A percentile compares a stretch with the other conserved stretches of the same genome.
Conservation (phyloP, 1,140 invertebrate species). For the Philaenus spumarius region DNA sequence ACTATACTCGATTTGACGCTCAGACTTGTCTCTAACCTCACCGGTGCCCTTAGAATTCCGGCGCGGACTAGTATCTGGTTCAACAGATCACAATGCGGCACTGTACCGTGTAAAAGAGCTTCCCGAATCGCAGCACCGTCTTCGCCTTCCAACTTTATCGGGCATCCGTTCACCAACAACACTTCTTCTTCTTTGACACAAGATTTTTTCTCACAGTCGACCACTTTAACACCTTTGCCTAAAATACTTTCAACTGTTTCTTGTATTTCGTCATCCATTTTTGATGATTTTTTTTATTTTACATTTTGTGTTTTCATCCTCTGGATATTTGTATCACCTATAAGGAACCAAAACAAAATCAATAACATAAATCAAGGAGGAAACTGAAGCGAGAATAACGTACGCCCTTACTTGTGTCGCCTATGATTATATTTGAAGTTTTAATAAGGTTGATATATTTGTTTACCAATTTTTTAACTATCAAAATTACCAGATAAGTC, state of each 20-base stretch:
- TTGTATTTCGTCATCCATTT: conserved; percentile 69
- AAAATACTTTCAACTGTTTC: conserved; percentile 70
- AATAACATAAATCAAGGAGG: no score
- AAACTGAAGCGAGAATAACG: no score
- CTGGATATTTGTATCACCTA: no score
- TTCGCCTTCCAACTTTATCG: conserved; percentile 58
- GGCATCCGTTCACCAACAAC: conserved; percentile 64
- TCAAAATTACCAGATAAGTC: no score
- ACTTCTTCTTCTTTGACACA: conserved; percentile 66
- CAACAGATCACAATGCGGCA: conserved; percentile 63
- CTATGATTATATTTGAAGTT: no score
- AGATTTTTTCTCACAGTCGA: conserved; percentile 69
- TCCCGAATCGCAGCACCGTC: conserved; percentile 63
- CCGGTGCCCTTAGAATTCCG: conserved; percentile 51
- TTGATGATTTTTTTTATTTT: neutral
- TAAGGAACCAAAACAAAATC: no score
- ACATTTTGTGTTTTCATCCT: no score
- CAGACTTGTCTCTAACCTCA: conserved; percentile 62
- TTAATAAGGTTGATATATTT: no score
- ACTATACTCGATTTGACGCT: conserved; percentile 65
- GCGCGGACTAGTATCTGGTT: conserved; percentile 57
- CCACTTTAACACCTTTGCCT: conserved; percentile 63
- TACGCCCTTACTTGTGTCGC: no score
- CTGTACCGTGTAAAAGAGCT: conserved; percentile 60
- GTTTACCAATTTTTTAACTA: no score